Evolutionary conservation across 23 tunicate genomes (phyloP).

Genomic region (Diplosoma virens): DNA sequence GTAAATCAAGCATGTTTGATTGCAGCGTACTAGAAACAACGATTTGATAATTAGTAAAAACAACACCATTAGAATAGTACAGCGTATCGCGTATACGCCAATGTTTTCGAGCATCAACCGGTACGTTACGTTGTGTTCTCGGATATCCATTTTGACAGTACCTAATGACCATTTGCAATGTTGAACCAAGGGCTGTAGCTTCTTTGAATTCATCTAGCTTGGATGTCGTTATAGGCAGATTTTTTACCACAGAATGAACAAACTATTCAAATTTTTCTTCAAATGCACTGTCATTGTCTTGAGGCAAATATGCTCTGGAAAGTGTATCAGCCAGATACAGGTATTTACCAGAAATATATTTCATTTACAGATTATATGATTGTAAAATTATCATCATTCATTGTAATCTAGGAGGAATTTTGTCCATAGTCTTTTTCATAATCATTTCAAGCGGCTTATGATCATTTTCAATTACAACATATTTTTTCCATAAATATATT

Average conservation of each 20-base stretch:
- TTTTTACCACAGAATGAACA: conserved; percentile 11
- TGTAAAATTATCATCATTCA: conserved; percentile 43
- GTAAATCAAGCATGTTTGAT: conserved; percentile 15
- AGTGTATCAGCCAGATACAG: conserved; percentile 48
- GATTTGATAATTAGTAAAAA: conserved; percentile 31
- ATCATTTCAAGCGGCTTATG: conserved; percentile 53
- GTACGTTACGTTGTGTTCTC: not conserved
- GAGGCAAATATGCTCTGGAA: conserved; percentile 33
- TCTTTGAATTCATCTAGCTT: conserved; percentile 9
- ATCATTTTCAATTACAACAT: conserved; percentile 30
- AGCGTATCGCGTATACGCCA: conserved; percentile 39
- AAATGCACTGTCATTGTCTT: not conserved
- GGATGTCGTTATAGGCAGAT: conserved; percentile 7
- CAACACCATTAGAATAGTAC: conserved; percentile 24
- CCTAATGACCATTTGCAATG: conserved; percentile 8
- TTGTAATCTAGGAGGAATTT: conserved; percentile 46
- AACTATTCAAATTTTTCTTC: conserved; percentile 27
- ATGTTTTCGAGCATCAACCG: conserved; percentile 4
- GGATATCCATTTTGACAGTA: conserved; percentile 40
- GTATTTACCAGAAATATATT: conserved; percentile 20
- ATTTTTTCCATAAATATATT: conserved; percentile 13
- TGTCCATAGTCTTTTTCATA: conserved; percentile 25
- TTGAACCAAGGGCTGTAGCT: conserved; percentile 19
- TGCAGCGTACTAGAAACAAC: not conserved
- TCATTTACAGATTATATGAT: conserved; percentile 26